A percentile compares a stretch with the other conserved stretches of the same genome.
Evolutionary conservation across 2,113 vertebrate species (phyloP).

Genomic region (Recurvirostra avosetta): DNA sequence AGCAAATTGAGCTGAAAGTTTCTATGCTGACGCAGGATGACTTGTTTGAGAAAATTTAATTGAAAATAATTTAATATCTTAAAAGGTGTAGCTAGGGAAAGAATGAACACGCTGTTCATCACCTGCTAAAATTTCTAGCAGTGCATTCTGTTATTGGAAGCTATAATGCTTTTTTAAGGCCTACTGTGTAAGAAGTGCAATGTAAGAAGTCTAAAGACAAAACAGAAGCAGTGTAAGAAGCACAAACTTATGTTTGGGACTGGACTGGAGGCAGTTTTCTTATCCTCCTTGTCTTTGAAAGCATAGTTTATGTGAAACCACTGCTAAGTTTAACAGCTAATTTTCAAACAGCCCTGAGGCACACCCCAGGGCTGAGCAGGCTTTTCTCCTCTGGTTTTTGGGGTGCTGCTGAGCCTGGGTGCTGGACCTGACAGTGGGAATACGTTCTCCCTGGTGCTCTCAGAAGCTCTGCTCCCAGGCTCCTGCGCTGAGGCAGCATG

Average conservation of each 20-base stretch:
- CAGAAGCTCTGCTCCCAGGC: not conserved
- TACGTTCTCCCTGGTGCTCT: not conserved
- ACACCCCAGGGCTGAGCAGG: not conserved
- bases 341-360: not conserved
- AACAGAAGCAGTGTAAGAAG: not conserved
- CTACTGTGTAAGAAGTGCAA: not conserved
- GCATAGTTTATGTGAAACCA: not conserved
- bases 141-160: not conserved
- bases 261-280: not conserved
- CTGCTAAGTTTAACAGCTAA: not conserved
- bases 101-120: not conserved
- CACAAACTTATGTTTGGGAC: not conserved
- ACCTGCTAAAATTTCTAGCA: not conserved
- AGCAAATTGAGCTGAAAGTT: not conserved
- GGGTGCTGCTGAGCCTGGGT: not conserved
- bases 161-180: not conserved
- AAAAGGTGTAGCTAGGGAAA: not conserved
- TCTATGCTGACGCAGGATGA: not conserved
- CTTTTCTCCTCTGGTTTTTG: not conserved
- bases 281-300: not conserved
- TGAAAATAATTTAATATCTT: not conserved
- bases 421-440: not conserved
- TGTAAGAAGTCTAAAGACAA: not conserved
- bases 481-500: rapidly evolving
- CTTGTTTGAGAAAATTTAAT: not conserved